Conservation (phyloP, 1,140 invertebrate genomes). For the Drosophila kepulauana region DNA sequence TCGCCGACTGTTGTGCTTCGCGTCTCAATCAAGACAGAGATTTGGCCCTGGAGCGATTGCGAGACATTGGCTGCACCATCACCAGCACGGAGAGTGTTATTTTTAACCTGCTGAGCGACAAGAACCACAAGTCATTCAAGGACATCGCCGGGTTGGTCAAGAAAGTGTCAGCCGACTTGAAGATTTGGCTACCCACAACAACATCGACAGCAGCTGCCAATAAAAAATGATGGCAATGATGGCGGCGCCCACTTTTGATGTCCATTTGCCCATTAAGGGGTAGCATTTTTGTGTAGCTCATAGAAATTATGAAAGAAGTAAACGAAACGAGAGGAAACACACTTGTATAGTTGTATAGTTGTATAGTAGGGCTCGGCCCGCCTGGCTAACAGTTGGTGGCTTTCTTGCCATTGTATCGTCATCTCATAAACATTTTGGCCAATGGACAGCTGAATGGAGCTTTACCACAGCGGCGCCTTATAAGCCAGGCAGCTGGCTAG, state of each 20-base stretch:
- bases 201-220: constrained; percentile 82
- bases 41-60: constrained; percentile 90
- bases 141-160: constrained; percentile 89
- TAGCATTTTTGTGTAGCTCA: constrained; percentile 46
- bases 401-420: constrained; percentile 58
- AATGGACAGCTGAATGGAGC: constrained; percentile 72
- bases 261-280: constrained; percentile 52
- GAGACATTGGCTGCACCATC: constrained; percentile 91
- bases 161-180: constrained; percentile 86
- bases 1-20: constrained; percentile 94
- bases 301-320: constrained; percentile 70
- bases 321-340: constrained; percentile 16
- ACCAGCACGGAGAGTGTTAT: constrained; percentile 92
- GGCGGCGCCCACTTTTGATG: constrained; percentile 61
- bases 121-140: constrained; percentile 92
- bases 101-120: constrained; percentile 90
- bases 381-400: background rate
- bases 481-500: constrained; percentile 48
- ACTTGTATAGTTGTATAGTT: constrained; percentile 49
- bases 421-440: constrained; percentile 78
- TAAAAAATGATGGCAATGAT: constrained; percentile 35
- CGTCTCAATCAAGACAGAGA: constrained; percentile 89
- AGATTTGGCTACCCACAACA: constrained; percentile 85
- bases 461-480: constrained; percentile 71
- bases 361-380: constrained; percentile 26